A percentile compares a stretch with the other conserved stretches of the same genome.
Conservation (phyloP, 2,113 vertebrate species). For the Todiramphus chloris region DNA sequence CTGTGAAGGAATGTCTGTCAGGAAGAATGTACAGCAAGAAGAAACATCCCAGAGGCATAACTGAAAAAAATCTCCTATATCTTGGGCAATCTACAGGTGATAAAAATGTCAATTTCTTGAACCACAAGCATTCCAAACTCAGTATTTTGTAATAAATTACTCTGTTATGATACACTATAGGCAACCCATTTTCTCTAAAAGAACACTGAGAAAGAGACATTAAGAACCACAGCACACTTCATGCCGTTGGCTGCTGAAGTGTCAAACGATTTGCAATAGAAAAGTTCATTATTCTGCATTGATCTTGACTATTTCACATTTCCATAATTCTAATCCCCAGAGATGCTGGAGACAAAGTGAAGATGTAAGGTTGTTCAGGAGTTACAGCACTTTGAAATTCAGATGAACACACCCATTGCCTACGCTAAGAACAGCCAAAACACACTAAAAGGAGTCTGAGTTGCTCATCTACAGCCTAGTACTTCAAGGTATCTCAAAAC, state of each 20-base stretch:
- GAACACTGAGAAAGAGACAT: neutral
- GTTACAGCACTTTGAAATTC: constrained; percentile 45
- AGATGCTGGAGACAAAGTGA: constrained; percentile 29
- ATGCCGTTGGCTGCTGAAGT: neutral
- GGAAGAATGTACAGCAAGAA: neutral
- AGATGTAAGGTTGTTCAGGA: neutral
- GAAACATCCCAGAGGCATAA: neutral
- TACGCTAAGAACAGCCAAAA: neutral
- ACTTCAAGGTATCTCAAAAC: neutral
- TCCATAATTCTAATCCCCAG: constrained; percentile 43
- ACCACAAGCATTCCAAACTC: neutral
- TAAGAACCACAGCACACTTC: neutral
- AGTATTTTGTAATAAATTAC: neutral
- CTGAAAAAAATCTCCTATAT: neutral
- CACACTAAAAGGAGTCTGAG: neutral
- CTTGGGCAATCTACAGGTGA: neutral
- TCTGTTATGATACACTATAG: neutral
- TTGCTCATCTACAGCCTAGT: neutral
- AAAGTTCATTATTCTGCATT: neutral
- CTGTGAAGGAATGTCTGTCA: neutral
- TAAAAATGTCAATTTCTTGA: neutral
- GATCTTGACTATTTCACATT: neutral
- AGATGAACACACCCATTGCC: constrained; percentile 45
- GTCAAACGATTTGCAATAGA: neutral
- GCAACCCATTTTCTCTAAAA: neutral